Base-by-base conservation (phyloP, 2,888 invertebrate genomes). In the Theretra japonica region DNA sequence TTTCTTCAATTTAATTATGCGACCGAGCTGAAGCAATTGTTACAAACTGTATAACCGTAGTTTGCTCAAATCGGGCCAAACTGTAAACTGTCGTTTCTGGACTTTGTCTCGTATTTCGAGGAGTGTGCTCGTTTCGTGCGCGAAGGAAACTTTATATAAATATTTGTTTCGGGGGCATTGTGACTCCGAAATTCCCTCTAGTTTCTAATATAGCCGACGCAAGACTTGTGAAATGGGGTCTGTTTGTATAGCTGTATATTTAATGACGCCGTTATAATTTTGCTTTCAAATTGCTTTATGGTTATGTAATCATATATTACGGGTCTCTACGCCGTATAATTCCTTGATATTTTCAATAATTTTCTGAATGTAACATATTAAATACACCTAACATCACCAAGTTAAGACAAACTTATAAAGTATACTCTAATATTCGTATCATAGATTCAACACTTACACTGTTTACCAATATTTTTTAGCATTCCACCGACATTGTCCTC, bases 181-280 rank as follows among this genome's bases (percentile, higher is more conserved):
- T 53, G 53, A 17, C 53, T 53, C n/a, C 53, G 53, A 53, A 53
- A 53, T 5, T 53, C 53, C 53, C 53, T 41, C 15, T 53, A 53
- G 53, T 53, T 53, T 53, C 53, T 53, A 53, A 53, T 53, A 53
- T 53, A 53, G 19, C 4, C 53, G 53, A 53, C 53, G 53, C 53
- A 53, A 19, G 17, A 1, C 19, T 53, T 53, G 53, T 53, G n/a
- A 53, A 53, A 53, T 53, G n/a, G 7, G n/a, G 53, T 6, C 53
- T 53, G 53, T 53, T 53, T 53, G n/a, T 53, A n/a, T 53, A 53
- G 53, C 53, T 53, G 53, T 53, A n/a, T 53, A 53, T 53, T 17
- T 53, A 17, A 53, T 53, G 53, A 41, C 15, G 41, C 41, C 41
- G 41, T 41, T 41, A 41, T 41, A 15, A 41, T 41, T 41, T 41